These are phyloP conservation scores for Limenitis camilla DNA, from an alignment of 2,888 invertebrate genomes.

Conservation along the genomic window DNA sequence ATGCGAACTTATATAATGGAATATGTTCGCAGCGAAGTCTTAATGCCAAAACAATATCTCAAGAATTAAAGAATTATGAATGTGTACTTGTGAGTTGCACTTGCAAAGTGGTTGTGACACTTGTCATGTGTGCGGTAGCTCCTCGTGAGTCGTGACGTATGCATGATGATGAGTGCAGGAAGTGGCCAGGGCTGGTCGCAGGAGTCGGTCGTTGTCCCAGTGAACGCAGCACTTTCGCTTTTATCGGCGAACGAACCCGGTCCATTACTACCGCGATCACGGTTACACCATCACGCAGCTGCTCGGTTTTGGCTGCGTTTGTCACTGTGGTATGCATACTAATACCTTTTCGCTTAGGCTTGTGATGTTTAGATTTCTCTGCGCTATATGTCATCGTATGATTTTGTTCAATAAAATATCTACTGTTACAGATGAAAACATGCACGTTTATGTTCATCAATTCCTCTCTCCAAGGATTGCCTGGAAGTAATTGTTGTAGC, in stretches of 20 bases:
- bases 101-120: background rate
- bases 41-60: too few species aligned
- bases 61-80: too few species aligned
- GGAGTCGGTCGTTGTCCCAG: slow-evolving; percentile 72
- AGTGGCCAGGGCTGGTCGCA: slow-evolving; percentile 48
- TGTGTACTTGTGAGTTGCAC: background rate
- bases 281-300: slow-evolving; percentile 63
- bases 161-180: slow-evolving; percentile 51
- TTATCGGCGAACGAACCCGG: slow-evolving; percentile 72
- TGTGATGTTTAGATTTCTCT: slow-evolving; percentile 65
- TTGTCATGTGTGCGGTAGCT: slow-evolving; percentile 17
- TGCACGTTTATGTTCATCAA: too few species aligned
- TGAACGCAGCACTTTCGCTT: slow-evolving; percentile 73
- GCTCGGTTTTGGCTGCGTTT: slow-evolving; percentile 59
- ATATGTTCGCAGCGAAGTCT: too few species aligned
- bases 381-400: slow-evolving; percentile 24
- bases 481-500: too few species aligned
- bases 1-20: too few species aligned
- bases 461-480: too few species aligned
- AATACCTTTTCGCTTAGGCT: slow-evolving; percentile 53
- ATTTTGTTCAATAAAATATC: background rate
- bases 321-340: slow-evolving; percentile 59
- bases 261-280: slow-evolving; percentile 66
- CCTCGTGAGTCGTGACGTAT: slow-evolving; percentile 24
- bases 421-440: background rate